Percentiles rank a stretch among this genome's conserved stretches.
Conservation (phyloP, 1,140 invertebrate genomes). For the Achroia grisella region DNA sequence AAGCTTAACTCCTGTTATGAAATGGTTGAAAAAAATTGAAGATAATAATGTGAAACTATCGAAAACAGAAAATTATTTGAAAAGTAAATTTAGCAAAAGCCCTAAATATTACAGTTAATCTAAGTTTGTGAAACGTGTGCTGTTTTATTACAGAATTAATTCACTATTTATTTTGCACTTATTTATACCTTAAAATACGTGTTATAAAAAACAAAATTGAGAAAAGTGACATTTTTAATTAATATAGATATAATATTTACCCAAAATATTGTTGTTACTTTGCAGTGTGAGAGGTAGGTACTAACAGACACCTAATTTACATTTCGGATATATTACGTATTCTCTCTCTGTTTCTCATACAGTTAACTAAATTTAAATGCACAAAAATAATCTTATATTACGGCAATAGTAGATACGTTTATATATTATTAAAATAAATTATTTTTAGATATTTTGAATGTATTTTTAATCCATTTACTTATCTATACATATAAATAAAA, state of each 20-base stretch:
- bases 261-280: too few relatives aligned
- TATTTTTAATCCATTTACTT: too few relatives aligned
- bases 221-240: background rate
- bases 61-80: constrained; percentile 15
- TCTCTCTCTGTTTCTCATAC: too few relatives aligned
- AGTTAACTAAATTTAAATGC: too few relatives aligned
- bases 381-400: too few relatives aligned
- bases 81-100: constrained; percentile 27
- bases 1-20: constrained; percentile 24
- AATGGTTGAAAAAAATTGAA: constrained; percentile 35
- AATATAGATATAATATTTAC: background rate
- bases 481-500: too few relatives aligned
- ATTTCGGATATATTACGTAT: too few relatives aligned
- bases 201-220: background rate
- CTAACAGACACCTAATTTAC: too few relatives aligned
- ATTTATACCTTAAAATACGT: background rate
- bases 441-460: too few relatives aligned
- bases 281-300: too few relatives aligned
- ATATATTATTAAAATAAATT: too few relatives aligned
- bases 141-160: background rate
- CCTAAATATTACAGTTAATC: constrained; percentile 19
- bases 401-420: too few relatives aligned
- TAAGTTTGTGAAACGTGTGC: background rate
- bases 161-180: constrained; percentile 20
- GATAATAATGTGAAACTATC: constrained; percentile 18